Percentiles rank a stretch among this genome's conserved stretches.
These are phyloP conservation scores for Pardosa pseudoannulata DNA, from an alignment of 2,888 invertebrate genomes.

Conservation along the genomic window DNA sequence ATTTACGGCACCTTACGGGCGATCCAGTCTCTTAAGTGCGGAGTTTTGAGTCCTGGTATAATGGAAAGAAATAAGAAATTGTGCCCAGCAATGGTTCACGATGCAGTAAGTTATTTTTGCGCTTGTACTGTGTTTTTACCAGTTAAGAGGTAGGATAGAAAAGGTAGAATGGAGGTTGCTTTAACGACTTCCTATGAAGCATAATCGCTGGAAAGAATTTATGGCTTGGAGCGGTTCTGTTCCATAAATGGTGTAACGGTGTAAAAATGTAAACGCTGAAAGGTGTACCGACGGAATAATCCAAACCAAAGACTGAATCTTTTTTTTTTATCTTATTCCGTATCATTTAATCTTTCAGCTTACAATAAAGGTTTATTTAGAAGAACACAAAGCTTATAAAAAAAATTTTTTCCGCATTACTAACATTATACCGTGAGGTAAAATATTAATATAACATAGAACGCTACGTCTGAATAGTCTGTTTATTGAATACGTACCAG, in stretches of 20 bases:
- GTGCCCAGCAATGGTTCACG: neutral
- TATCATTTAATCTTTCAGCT: too few species aligned
- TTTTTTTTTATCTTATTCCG: too few species aligned
- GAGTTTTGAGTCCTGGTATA: constrained; percentile 15
- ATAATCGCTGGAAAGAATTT: neutral
- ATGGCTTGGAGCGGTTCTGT: neutral
- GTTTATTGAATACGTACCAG: too few species aligned
- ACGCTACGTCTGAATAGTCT: too few species aligned
- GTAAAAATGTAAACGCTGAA: neutral
- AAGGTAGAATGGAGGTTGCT: neutral
- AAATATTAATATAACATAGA: too few species aligned
- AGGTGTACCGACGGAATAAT: too few species aligned
- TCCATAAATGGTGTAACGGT: neutral
- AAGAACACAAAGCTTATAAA: too few species aligned
- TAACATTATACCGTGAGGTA: too few species aligned
- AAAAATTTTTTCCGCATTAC: too few species aligned
- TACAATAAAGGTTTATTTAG: too few species aligned
- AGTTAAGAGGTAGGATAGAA: neutral
- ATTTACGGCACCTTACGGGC: constrained; percentile 38
- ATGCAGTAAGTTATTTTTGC: neutral
- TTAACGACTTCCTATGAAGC: constrained; percentile 1
- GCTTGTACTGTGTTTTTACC: neutral
- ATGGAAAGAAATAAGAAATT: neutral
- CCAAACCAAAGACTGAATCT: too few species aligned
- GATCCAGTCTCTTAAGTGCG: neutral